Evolutionary conservation across 2,113 vertebrate genomes (phyloP).

Genomic region (Isurus oxyrinchus): DNA sequence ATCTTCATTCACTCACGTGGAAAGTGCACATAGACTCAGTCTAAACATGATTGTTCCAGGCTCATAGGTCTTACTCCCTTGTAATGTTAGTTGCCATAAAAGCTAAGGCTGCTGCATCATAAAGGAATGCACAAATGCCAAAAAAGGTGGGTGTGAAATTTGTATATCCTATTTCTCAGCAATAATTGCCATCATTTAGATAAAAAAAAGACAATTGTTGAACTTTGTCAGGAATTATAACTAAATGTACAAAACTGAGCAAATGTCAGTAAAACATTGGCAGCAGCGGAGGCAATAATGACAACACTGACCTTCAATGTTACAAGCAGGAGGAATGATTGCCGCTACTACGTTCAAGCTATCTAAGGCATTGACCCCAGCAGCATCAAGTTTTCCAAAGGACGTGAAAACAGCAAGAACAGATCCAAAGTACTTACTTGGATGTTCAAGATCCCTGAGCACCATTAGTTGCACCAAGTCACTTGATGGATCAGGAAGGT

Average conservation of each 20-base stretch:
- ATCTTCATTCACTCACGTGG: neutral
- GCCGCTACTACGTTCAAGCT: too few relatives aligned
- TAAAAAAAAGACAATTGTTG: conserved; percentile 29
- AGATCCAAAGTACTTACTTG: neutral
- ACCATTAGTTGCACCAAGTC: neutral
- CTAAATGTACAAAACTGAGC: neutral
- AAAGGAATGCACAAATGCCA: neutral
- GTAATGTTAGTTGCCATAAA: neutral
- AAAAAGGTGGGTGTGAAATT: neutral
- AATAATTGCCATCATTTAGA: conserved; percentile 32
- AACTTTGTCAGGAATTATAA: conserved; percentile 19
- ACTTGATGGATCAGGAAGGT: neutral
- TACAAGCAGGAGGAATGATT: neutral
- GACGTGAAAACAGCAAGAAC: neutral
- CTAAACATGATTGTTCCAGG: neutral
- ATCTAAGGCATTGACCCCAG: neutral
- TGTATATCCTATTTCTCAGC: neutral
- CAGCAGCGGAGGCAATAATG: neutral
- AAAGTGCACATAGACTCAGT: neutral
- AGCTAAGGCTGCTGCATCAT: neutral
- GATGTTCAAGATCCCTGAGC: neutral
- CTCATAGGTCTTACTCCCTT: neutral
- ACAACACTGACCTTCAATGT: conserved; percentile 1
- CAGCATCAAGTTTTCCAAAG: neutral
- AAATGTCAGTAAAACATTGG: neutral